These are phyloP conservation scores for Heteronetta atricapilla DNA, from an alignment of 2,113 vertebrate genomes.

Conservation along the genomic window DNA sequence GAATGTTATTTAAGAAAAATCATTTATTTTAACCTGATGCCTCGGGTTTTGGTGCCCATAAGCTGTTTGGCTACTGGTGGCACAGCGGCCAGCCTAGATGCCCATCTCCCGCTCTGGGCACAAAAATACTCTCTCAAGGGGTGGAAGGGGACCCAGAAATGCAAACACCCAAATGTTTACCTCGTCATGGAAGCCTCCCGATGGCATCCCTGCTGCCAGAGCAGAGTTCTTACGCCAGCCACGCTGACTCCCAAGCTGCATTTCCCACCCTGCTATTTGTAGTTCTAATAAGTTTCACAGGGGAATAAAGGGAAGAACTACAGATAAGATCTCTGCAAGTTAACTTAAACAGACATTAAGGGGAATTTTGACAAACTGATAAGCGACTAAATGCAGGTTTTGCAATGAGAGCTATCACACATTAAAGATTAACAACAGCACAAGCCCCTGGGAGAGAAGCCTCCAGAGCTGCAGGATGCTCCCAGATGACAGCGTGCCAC, in stretches of 20 bases:
- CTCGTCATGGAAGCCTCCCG: neutral
- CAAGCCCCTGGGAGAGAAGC: neutral
- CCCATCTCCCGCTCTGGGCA: neutral
- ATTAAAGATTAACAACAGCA: neutral
- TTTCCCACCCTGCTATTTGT: neutral
- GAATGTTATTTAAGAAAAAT: neutral
- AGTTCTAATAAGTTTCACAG: neutral
- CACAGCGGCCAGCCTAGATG: neutral
- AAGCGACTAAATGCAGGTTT: neutral
- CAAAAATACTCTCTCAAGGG: neutral
- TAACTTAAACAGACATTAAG: neutral
- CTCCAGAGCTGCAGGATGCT: neutral
- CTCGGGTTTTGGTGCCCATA: neutral
- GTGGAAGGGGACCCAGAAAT: neutral
- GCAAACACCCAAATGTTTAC: neutral
- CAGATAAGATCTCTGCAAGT: neutral
- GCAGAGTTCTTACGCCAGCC: neutral
- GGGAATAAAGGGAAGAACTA: neutral
- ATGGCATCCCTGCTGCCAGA: neutral
- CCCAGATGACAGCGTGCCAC: rapidly evolving
- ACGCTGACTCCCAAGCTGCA: neutral
- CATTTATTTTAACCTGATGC: neutral
- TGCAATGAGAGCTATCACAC: neutral
- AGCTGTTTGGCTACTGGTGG: neutral
- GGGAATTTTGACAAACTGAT: neutral